Conservation (phyloP, 2,113 vertebrate species). For the Balaeniceps rex region DNA sequence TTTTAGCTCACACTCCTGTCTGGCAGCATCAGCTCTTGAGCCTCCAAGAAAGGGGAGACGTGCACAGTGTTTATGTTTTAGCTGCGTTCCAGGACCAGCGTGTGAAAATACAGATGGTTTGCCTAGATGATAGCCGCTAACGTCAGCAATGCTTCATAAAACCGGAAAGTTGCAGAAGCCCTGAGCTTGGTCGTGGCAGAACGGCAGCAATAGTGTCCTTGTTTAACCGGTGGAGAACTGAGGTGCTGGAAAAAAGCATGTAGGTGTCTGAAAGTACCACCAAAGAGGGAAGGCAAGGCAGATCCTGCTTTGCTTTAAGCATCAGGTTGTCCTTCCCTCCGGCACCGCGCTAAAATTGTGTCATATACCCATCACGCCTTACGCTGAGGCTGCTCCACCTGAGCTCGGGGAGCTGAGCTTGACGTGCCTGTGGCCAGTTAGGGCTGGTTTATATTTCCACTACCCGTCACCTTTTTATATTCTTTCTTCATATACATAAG, state of each 20-base stretch:
- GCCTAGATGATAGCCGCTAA: not conserved
- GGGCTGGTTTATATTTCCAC: not conserved
- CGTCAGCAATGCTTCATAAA: too few species aligned
- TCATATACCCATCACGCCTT: accelerated
- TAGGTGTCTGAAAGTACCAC: not conserved
- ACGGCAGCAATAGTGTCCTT: not conserved
- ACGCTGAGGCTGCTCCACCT: not conserved
- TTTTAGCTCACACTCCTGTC: not conserved
- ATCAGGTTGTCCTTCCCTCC: not conserved
- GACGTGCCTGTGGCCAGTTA: not conserved
- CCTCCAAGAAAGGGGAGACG: not conserved
- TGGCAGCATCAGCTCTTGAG: not conserved
- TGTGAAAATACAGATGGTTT: not conserved
- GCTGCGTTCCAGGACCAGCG: not conserved
- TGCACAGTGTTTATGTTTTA: too few species aligned
- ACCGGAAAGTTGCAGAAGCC: too few species aligned
- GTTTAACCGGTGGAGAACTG: not conserved
- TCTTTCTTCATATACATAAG: not conserved
- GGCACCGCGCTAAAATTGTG: not conserved
- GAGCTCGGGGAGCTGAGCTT: not conserved
- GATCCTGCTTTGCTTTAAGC: not conserved
- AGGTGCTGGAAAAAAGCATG: not conserved
- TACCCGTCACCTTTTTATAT: not conserved
- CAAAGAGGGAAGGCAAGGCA: not conserved
- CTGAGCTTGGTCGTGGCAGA: not conserved